A percentile compares a stretch with the other conserved stretches of the same genome.
Conservation (phyloP, 2,797 vertebrate genomes). For the Pipistrellus nathusii region DNA sequence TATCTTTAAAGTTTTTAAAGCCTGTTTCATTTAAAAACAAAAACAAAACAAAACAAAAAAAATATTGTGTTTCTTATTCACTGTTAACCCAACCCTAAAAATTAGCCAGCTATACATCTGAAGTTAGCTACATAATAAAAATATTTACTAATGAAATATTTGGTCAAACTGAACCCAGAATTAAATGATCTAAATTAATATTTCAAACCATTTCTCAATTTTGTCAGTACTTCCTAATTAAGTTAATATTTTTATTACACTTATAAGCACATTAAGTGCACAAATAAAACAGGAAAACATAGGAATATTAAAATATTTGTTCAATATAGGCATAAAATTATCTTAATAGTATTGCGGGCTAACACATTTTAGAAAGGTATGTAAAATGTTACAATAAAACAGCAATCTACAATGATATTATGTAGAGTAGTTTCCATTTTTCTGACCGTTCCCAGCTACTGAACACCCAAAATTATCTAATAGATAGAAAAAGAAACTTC, state of each 20-base stretch:
- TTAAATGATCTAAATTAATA: background rate
- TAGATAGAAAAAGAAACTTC: background rate
- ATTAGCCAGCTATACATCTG: background rate
- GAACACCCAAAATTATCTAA: background rate
- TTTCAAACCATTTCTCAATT: background rate
- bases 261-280: background rate
- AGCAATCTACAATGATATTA: background rate
- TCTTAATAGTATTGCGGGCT: background rate
- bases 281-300: slow-evolving; percentile 36
- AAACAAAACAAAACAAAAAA: background rate
- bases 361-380: slow-evolving; percentile 14
- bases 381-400: background rate
- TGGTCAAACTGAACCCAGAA: background rate
- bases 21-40: slow-evolving; percentile 29
- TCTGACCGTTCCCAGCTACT: background rate
- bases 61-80: background rate
- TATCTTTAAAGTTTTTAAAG: background rate
- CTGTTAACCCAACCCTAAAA: background rate
- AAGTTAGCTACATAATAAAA: background rate
- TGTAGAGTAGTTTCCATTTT: background rate
- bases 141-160: background rate
- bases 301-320: background rate
- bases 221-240: slow-evolving; percentile 9
- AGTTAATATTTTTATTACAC: background rate
- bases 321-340: background rate